phyloP scores from a whole-genome alignment of 2,113 vertebrate species.

The Daphoenositta chrysoptera region DNA sequence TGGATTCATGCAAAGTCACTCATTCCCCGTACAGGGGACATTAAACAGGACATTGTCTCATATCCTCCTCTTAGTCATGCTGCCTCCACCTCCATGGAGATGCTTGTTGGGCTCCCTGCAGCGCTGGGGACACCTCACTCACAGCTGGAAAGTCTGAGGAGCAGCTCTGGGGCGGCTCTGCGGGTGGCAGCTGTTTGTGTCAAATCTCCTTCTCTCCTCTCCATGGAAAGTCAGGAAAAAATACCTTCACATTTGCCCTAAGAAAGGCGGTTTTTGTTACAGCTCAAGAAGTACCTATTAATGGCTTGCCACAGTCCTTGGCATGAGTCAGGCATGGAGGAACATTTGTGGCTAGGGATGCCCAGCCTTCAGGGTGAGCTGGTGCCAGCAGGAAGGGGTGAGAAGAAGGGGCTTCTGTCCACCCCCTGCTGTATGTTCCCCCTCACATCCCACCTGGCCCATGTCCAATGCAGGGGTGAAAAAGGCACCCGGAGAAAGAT shows the following conservation, averaged over 20 bases:
- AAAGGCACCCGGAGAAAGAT: neutral
- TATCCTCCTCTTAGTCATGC: neutral
- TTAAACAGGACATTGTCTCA: neutral
- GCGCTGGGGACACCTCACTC: fast-evolving
- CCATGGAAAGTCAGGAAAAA: neutral
- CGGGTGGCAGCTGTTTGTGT: neutral
- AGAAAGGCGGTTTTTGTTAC: neutral
- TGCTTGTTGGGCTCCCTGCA: neutral
- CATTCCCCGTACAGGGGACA: neutral
- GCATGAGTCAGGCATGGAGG: neutral
- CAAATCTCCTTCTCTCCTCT: neutral
- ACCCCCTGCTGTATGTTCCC: neutral
- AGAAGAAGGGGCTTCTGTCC: neutral
- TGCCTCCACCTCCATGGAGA: neutral
- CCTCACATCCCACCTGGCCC: no score
- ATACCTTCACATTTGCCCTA: neutral
- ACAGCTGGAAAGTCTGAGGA: slow-evolving; percentile 24
- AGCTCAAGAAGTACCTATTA: neutral
- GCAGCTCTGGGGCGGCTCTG: neutral
- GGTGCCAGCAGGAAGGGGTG: neutral
- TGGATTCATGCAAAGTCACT: neutral
- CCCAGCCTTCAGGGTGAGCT: fast-evolving
- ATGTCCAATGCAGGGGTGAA: neutral
- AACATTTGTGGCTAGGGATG: neutral
- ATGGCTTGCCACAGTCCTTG: neutral